phyloP scores from a whole-genome alignment of 2,797 vertebrate species.

The Myotis pilosus region DNA sequence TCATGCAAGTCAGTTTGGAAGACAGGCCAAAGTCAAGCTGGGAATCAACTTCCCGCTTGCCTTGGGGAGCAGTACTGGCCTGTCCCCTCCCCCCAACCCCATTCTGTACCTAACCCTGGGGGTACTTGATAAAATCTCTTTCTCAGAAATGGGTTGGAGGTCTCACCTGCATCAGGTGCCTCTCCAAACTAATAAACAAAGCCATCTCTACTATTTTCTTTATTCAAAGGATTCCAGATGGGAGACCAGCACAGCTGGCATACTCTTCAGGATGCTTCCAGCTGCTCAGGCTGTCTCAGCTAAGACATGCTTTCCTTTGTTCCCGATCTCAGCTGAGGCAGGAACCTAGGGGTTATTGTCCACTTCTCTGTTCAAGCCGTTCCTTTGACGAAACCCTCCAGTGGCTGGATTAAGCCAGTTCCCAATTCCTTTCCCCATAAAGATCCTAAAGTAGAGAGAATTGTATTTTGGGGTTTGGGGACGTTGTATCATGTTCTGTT shows the following conservation, averaged over 20 bases:
- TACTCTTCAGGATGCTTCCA: background rate
- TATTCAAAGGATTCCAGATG: slow-evolving; percentile 19
- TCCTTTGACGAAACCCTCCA: slow-evolving; percentile 6
- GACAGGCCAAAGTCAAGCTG: background rate
- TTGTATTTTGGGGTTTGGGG: background rate
- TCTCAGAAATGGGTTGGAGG: background rate
- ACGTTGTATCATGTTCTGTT: slow-evolving; percentile 43
- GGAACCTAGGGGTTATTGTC: background rate
- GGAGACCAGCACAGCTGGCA: background rate
- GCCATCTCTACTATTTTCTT: background rate
- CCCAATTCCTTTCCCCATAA: background rate
- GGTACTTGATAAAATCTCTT: slow-evolving; percentile 38
- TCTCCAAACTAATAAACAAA: background rate
- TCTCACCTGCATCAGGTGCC: background rate
- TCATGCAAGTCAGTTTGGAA: background rate
- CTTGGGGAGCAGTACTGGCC: background rate
- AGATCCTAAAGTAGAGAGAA: slow-evolving; percentile 43
- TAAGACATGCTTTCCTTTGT: slow-evolving; percentile 20
- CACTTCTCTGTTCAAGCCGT: background rate
- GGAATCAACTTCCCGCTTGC: background rate
- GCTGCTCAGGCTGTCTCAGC: slow-evolving; percentile 3
- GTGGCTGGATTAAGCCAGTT: background rate
- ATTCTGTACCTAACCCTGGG: background rate
- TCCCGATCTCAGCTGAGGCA: background rate
- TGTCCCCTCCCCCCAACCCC: background rate